Percentiles rank a stretch among this genome's conserved stretches.
Evolutionary conservation across 2,888 invertebrate species (phyloP).

Genomic region (Lypha dubia): DNA sequence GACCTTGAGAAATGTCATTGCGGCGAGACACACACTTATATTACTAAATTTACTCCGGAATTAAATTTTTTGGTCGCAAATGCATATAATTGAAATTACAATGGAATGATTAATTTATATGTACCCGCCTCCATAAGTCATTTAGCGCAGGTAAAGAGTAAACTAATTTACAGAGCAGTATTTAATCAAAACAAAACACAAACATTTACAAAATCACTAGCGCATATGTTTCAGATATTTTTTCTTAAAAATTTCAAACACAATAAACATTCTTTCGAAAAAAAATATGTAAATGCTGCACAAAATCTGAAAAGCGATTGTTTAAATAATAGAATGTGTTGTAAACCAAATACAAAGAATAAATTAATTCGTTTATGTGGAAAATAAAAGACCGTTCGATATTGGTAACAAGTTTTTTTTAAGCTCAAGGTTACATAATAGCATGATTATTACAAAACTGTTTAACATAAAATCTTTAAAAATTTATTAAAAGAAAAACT

Average conservation of each 20-base stretch:
- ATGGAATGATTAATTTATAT: too few relatives aligned
- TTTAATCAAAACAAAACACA: not conserved
- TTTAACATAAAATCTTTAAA: not conserved
- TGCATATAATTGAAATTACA: too few relatives aligned
- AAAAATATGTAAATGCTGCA: conserved; percentile 20
- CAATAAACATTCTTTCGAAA: conserved; percentile 32
- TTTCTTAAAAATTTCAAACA: conserved; percentile 4
- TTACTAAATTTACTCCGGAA: too few relatives aligned
- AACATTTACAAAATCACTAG: conserved; percentile 25
- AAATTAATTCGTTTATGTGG: conserved; percentile 16
- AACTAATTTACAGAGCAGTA: too few relatives aligned
- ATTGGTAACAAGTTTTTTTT: conserved; percentile 63
- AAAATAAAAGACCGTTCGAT: not conserved
- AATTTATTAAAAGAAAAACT: conserved; percentile 18
- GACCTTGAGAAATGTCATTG: too few relatives aligned
- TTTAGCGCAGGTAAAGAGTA: too few relatives aligned
- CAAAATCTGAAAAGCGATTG: not conserved
- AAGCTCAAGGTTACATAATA: conserved; percentile 58
- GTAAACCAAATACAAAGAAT: conserved; percentile 13
- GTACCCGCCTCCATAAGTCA: too few relatives aligned
- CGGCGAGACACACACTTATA: too few relatives aligned
- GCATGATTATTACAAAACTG: not conserved
- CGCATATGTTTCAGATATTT: not conserved
- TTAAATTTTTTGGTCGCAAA: too few relatives aligned
- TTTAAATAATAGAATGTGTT: conserved; percentile 43